Conservation (phyloP, 1,140 invertebrate genomes). For the Leptoteleia sp. region DNA sequence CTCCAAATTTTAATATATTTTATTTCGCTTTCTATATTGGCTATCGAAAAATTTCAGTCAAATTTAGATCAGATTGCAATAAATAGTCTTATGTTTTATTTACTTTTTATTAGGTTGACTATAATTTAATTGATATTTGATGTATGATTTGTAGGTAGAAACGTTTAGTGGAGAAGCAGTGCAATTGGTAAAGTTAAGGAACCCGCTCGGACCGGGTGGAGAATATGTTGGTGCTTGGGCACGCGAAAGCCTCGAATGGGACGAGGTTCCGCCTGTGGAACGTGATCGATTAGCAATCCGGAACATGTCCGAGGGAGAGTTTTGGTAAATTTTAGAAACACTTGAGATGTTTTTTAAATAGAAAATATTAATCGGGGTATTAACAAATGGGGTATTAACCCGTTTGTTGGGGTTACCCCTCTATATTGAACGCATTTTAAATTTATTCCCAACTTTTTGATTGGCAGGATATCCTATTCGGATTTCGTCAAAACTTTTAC, state of each 20-base stretch:
- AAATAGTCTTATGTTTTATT: too few relatives aligned
- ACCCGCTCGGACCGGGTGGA: constrained; percentile 85
- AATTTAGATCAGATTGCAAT: not conserved
- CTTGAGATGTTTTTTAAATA: too few relatives aligned
- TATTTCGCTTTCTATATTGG: too few relatives aligned
- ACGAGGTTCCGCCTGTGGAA: constrained; percentile 87
- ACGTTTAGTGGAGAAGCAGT: constrained; percentile 87
- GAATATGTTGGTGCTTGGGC: constrained; percentile 89
- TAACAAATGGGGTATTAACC: too few relatives aligned
- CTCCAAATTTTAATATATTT: constrained; percentile 16
- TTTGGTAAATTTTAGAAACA: too few relatives aligned
- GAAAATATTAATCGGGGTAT: too few relatives aligned
- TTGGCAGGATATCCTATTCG: constrained; percentile 87
- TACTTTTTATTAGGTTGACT: too few relatives aligned
- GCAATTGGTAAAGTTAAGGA: constrained; percentile 87
- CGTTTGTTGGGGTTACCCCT: too few relatives aligned
- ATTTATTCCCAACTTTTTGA: not conserved
- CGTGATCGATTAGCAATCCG: constrained; percentile 86
- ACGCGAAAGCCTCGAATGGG: constrained; percentile 87
- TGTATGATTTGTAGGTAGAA: constrained; percentile 85
- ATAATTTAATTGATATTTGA: too few relatives aligned
- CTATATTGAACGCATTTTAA: too few relatives aligned
- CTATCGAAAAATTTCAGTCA: too few relatives aligned
- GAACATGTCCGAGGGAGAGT: constrained; percentile 88
- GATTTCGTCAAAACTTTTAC: constrained; percentile 93